Evolutionary conservation across 2,113 vertebrate genomes (phyloP), one percentile per base, ranked within the genome.

Genomic region (Typhlomys cinereus): DNA sequence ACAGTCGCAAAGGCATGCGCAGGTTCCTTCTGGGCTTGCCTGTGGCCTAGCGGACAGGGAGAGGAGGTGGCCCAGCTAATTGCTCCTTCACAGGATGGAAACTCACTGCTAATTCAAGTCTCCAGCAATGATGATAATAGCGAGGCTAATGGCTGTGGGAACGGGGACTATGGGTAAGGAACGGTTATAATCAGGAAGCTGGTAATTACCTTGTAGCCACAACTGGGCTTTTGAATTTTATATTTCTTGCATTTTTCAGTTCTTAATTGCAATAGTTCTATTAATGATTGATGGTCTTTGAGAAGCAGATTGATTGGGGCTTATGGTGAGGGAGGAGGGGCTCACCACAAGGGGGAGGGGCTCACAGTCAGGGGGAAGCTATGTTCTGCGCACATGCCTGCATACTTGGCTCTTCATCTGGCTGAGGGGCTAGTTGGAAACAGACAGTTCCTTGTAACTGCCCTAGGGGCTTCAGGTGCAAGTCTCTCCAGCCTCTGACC

Each of bases 11-110:
- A 36, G 81, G 57, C 2, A 2, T 3, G 31, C 1, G 20, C 1
- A 7, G 23, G 71, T 3, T 79, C 70, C 73, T 83, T 73, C 57
- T 7, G 81, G 44, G 41, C 81, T 89, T 17, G 3, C 34, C 31
- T 90, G 88, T 75, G 79, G 71, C 81, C 92, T 29, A 86, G 89
- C 11, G 88, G 93, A 66, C 66, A 34, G 66, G 64, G 71, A 67
- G 70, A 75, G 54, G 2, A 54, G 48, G 82, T 31, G 48, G 67
- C 73, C 71, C 64, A 0, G 50, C 44, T 93, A 64, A 69, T 23
- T 21, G 79, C 82, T 64, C 62, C 83, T 71, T 75, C 54, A n/a
- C 83, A 25, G 10, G 18, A 29, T n/a, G 94, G 88, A 89, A 69
- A 34, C 29, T 85, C 66, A 1, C 44, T 0, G 12, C 15, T 71